Base-by-base conservation (phyloP, 2,113 vertebrate genomes). In the Oncorhynchus masou region DNA sequence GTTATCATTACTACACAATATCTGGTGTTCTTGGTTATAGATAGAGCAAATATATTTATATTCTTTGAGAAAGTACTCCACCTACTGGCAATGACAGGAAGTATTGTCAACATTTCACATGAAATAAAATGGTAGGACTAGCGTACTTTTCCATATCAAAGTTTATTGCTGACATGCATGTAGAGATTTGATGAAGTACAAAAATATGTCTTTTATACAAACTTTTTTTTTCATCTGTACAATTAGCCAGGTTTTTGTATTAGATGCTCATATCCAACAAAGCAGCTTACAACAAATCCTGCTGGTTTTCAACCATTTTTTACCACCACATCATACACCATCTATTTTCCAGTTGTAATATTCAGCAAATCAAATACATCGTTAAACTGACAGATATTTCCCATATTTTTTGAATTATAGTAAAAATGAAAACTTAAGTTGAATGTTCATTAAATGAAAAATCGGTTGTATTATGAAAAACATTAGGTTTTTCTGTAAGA, bases 171-270 rank as follows among this genome's bases (percentile, higher is more conserved):
- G 92, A 96, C 96, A 97, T 98, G 97, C 96, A 97, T 95, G 95
- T 96, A 95, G 92, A 97, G 95, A 93, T 95, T 90, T 79, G 94
- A 94, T 96, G 94, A 94, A 94, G 96, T 98, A 98, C 94, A 98
- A 98, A 98, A 98, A 98, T 98, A 98, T 93, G 95, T 95, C 94
- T 97, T 94, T 96, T 96, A 96, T 98, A 97, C 95, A 98, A 96
- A 95, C 90, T 91, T 93, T 92, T 94, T 90, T 93, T 93, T 0
- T 1, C 88, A 65, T 91, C 93, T 96, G 93, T 94, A 97, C 95
- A 97, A 93, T 88, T 93, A 93, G 87, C 90, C 88, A 93, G 87
- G 91, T 94, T 91, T 94, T 91, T 88, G 88, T 90, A 83, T 88
- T 87, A 86, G 88, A 92, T 89, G 92, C 85, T 88, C 88, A 84